Base-by-base conservation (phyloP, 1,140 invertebrate species). In the Akabosia matsudoensis region DNA sequence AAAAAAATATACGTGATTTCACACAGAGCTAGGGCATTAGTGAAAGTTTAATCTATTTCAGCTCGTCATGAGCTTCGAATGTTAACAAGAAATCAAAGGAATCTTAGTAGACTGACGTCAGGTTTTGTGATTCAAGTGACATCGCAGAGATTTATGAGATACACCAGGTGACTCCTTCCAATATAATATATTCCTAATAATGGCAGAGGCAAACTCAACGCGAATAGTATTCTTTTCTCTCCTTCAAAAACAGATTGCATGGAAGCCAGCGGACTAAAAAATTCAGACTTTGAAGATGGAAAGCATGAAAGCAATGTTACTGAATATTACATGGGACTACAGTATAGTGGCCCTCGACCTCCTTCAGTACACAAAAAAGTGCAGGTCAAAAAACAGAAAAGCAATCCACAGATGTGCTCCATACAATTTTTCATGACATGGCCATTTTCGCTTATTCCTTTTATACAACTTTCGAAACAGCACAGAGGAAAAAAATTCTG, bases 121-220 rank as follows among this genome's bases (percentile, higher is more conserved):
- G n/a, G 18, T 18, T 61, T 61, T 61, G 24, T 14, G 7, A 61
- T 61, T 61, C 54, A 13, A 61, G 54, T 61, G 54, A 61, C 54
- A 61, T 61, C 7, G 14, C 24, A 7, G 24, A 61, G 54, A 61
- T 61, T 61, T 61, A 61, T 61, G 54, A 61, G 54, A 61, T 61
- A 61, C 54, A 24, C 54, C 54, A 61, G 54, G 54, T 61, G 54
- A 61, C 54, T 61, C 54, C 37, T 45, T 45, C 37, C 37, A 45
- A 7, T 45, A 45, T 45, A n/a, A n/a, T n/a, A n/a, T n/a, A n/a
- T n/a, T n/a, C n/a, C n/a, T 45, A 45, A 45, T 45, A 45, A 10
- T 45, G 37, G 37, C 37, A 10, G 37, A 45, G 37, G n/a, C n/a
- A n/a, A n/a, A n/a, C n/a, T n/a, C n/a, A n/a, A n/a, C n/a, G n/a